Conservation (phyloP, 2,113 vertebrate genomes). For the Myiagra hebetior region DNA sequence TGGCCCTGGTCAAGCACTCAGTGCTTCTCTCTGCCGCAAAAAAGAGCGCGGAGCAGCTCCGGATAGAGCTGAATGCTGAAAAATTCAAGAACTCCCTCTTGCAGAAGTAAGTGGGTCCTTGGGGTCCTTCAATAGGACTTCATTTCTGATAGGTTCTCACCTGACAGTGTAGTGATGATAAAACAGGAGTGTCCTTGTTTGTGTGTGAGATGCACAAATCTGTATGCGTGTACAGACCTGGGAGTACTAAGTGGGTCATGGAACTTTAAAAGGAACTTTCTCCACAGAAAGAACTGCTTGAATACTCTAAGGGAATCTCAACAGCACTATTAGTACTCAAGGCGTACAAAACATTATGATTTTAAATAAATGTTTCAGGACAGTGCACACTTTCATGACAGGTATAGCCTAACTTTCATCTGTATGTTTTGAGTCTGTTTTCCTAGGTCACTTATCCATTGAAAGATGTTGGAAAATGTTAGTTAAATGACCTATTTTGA, state of each 20-base stretch:
- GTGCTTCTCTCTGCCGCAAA: slow-evolving; percentile 88
- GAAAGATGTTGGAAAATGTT: not conserved
- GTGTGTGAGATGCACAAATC: not conserved
- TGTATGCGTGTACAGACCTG: not conserved
- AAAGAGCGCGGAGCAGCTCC: slow-evolving; percentile 93
- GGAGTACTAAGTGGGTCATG: not conserved
- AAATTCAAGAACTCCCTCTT: slow-evolving; percentile 96
- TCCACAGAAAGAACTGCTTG: not conserved
- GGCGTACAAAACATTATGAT: not conserved
- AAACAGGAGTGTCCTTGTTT: not conserved
- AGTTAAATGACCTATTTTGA: not conserved
- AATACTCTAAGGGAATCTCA: not conserved
- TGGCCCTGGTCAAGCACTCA: slow-evolving; percentile 87
- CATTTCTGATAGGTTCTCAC: not conserved
- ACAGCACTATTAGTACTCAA: not conserved
- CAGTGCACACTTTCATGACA: not conserved
- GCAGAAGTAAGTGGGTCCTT: slow-evolving; percentile 84
- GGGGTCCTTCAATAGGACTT: not conserved
- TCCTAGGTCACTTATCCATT: not conserved
- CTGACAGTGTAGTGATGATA: not conserved
- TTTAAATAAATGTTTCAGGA: not conserved
- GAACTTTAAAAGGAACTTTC: not conserved
- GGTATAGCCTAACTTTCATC: not conserved
- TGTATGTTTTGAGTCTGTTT: not conserved
- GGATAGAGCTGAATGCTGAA: slow-evolving; percentile 94